Conservation (phyloP, 2,888 invertebrate species). For the Tipula unca region DNA sequence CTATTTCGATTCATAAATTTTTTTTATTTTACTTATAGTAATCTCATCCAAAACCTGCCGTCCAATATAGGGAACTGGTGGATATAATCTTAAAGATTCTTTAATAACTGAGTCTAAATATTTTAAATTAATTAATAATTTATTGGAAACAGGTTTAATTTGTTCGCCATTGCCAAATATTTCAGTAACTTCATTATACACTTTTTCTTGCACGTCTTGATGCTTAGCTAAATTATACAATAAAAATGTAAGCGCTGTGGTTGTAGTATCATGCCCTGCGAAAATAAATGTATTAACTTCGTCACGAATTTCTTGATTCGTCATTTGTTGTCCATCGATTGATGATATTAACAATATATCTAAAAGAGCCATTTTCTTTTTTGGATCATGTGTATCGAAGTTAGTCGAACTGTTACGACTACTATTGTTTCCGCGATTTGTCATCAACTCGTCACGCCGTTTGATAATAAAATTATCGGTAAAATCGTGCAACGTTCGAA, state of each 20-base stretch:
- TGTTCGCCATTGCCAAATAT: slow-evolving; percentile 38
- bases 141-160: slow-evolving; percentile 34
- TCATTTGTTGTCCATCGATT: slow-evolving; percentile 49
- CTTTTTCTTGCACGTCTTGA: slow-evolving; percentile 43
- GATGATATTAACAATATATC: slow-evolving; percentile 55
- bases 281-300: slow-evolving; percentile 70
- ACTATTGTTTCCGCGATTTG: not conserved
- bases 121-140: slow-evolving; percentile 34
- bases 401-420: not conserved
- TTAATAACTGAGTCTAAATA: slow-evolving; percentile 40
- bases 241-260: slow-evolving; percentile 45
- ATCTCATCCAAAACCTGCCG: slow-evolving; percentile 36
- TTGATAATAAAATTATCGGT: slow-evolving; percentile 34
- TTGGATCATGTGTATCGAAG: slow-evolving; percentile 39
- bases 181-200: slow-evolving; percentile 41
- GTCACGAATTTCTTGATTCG: slow-evolving; percentile 52
- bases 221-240: slow-evolving; percentile 44
- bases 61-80: slow-evolving; percentile 38
- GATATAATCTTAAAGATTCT: slow-evolving; percentile 38
- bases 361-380: slow-evolving; percentile 56
- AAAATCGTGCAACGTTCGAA: slow-evolving; percentile 35
- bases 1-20: not conserved
- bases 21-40: slow-evolving; percentile 33
- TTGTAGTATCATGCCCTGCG: slow-evolving; percentile 50
- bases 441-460: slow-evolving; percentile 25